Percentiles rank a stretch among this genome's conserved stretches.
Conservation (phyloP, 2,888 invertebrate genomes). For the Acleris literana region DNA sequence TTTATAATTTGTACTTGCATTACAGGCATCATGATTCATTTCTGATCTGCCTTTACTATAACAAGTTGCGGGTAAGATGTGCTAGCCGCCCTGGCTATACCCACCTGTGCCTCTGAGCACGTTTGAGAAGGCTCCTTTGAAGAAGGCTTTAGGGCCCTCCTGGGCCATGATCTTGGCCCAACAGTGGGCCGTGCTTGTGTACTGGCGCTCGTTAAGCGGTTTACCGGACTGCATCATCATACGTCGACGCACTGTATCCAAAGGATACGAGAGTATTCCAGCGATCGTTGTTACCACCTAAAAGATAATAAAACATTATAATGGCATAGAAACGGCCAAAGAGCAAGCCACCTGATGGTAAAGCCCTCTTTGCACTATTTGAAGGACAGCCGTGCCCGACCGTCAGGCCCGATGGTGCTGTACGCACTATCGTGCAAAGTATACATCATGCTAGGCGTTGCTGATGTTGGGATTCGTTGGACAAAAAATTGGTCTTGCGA, state of each 20-base stretch:
- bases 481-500: too few relatives aligned
- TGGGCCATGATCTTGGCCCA: conserved; percentile 90
- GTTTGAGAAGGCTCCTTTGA: conserved; percentile 98
- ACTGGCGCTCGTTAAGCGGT: conserved; percentile 88
- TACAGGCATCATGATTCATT: too few relatives aligned
- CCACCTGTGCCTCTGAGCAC: conserved; percentile 96
- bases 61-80: background rate
- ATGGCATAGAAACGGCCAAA: too few relatives aligned
- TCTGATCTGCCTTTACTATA: too few relatives aligned
- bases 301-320: conserved; percentile 1
- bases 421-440: too few relatives aligned
- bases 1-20: too few relatives aligned
- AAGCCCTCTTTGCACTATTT: too few relatives aligned
- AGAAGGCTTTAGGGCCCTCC: conserved; percentile 94
- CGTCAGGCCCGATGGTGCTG: too few relatives aligned
- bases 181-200: conserved; percentile 96
- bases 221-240: conserved; percentile 99
- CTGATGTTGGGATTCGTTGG: too few relatives aligned
- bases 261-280: conserved; percentile 96
- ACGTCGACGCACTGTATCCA: conserved; percentile 96
- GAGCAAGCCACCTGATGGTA: too few relatives aligned
- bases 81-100: background rate
- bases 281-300: conserved; percentile 88
- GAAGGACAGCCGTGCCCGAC: too few relatives aligned
- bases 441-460: too few relatives aligned